Evolutionary conservation across 2,888 invertebrate genomes (phyloP), one percentile per base, ranked within the genome.

Genomic region (Oasisia sp.): DNA sequence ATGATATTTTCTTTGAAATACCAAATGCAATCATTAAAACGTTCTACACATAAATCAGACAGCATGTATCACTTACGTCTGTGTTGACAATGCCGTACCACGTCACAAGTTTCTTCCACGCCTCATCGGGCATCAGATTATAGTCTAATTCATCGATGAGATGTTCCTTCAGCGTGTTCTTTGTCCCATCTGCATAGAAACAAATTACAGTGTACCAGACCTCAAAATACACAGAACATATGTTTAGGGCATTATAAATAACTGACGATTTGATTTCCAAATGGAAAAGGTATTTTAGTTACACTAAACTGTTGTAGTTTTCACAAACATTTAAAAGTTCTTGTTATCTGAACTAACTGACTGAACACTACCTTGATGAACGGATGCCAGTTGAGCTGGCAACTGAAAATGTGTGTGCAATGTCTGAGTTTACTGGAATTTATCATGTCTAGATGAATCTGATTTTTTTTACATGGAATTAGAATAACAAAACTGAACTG

Each of bases 121-220:
- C 96, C 92, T 96, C 96, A 91, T 96, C 96, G 12, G 97, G 97
- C 5, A 97, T 93, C 32, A 97, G 94, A 9, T 95, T 95, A 94
- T 96, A 97, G 94, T 97, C 97, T 11, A 96, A 93, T 90, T 96
- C 96, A 94, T 97, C 97, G 38, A 96, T 95, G 32, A 97, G 94
- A 93, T 96, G 96, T 89, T 96, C 96, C 93, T 96, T 96, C 90
- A 97, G 94, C 27, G 74, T 74, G 74, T 74, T 74, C 27, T 74
- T 90, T 90, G 90, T 90, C 90, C 90, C 90, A 0, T 90, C 90
- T 90, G 32, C 32, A 44, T 19, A 90, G 38, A 32, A 32, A 32
- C n/a, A 1, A 38, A 38, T 19, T 44, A 90, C 90, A 90, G 32
- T 12, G 27, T 44, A 90, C 32, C n/a, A 74, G 27, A 74, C 5